Evolutionary conservation across 2,888 invertebrate species (phyloP).

Genomic region (Euzophera pinguis): DNA sequence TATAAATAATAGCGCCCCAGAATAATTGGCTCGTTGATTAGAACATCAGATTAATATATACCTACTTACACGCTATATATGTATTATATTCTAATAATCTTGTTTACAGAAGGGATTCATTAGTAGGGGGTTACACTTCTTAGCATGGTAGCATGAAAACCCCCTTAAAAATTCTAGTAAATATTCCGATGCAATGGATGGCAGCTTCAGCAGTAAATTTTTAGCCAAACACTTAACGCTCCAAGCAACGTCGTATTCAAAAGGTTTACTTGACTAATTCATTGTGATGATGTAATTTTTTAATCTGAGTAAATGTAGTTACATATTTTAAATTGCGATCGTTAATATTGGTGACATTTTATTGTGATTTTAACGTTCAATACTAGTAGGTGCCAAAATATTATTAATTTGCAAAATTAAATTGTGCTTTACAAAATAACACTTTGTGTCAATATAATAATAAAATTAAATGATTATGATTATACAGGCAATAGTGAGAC

Average conservation of each 20-base stretch:
- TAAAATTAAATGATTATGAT: conserved; percentile 18
- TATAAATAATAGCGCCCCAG: too few relatives aligned
- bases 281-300: not conserved
- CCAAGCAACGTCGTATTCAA: not conserved
- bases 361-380: conserved; percentile 6
- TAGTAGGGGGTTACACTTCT: too few relatives aligned
- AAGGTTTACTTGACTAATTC: not conserved
- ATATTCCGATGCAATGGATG: too few relatives aligned
- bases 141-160: too few relatives aligned
- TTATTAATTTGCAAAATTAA: conserved; percentile 16
- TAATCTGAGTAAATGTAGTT: too few relatives aligned
- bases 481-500: conserved; percentile 16
- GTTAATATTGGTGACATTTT: not conserved
- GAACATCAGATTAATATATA: too few relatives aligned
- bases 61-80: too few relatives aligned
- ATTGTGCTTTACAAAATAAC: conserved; percentile 18
- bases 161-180: too few relatives aligned
- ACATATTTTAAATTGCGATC: not conserved
- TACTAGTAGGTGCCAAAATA: conserved; percentile 28
- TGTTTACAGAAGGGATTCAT: too few relatives aligned
- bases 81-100: too few relatives aligned
- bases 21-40: too few relatives aligned
- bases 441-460: conserved; percentile 32
- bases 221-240: not conserved
- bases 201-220: too few relatives aligned